phyloP scores from a whole-genome alignment of 2,113 vertebrate species.

The Ameiurus melas region DNA sequence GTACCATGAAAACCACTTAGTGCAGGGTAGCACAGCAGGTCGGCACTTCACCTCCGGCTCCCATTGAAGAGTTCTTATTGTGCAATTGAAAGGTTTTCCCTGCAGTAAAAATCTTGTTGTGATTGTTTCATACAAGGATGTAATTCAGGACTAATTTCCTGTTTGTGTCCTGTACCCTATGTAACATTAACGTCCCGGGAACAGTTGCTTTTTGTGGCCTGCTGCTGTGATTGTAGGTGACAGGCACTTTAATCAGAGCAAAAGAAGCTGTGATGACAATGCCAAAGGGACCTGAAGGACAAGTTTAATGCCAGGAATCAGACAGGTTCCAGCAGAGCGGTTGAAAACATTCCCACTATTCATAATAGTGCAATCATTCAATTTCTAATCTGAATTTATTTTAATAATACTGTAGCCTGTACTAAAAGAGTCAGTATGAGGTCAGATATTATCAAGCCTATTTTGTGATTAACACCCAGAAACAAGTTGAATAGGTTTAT shows the following conservation, averaged over 20 bases:
- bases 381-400: background rate
- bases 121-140: conserved; percentile 8
- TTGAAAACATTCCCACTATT: conserved; percentile 16
- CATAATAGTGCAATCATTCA: conserved; percentile 28
- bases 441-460: background rate
- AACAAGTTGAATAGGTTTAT: background rate
- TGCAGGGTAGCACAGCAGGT: conserved; percentile 25
- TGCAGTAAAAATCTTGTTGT: conserved; percentile 20
- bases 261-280: conserved; percentile 26
- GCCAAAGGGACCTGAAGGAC: conserved; percentile 45
- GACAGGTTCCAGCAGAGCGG: conserved; percentile 41
- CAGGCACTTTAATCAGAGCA: conserved; percentile 49
- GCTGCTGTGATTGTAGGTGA: conserved; percentile 47
- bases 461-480: background rate
- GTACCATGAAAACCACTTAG: conserved; percentile 19
- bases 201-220: conserved; percentile 4
- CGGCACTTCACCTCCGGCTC: conserved; percentile 15
- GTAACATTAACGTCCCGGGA: background rate
- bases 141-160: conserved; percentile 12
- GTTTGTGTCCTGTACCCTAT: background rate
- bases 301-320: conserved; percentile 26
- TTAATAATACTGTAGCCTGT: background rate
- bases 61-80: background rate
- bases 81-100: conserved; percentile 19
- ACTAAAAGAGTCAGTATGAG: background rate